Evolutionary conservation across 2,113 vertebrate species (phyloP).

Genomic region (Prunella fulvescens): DNA sequence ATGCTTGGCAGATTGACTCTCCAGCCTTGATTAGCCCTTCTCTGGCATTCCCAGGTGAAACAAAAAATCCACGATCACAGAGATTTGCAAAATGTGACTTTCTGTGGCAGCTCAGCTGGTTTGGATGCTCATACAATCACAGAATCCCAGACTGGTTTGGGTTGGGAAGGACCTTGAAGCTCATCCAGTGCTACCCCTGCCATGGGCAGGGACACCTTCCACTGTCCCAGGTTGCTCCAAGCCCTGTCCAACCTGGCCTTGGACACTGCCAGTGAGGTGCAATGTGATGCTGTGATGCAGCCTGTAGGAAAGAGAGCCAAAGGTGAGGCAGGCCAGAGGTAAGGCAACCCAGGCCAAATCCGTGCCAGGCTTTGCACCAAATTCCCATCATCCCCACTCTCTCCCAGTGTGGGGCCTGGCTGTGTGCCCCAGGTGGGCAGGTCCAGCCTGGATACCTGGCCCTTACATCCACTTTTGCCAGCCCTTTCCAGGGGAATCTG

Average conservation of each 20-base stretch:
- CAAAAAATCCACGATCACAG: not conserved
- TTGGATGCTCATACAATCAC: not conserved
- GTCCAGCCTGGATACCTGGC: not conserved
- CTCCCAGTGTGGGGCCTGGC: rapidly evolving
- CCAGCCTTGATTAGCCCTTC: not conserved
- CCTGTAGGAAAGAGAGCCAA: not conserved
- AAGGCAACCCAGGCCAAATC: not conserved
- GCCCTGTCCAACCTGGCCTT: rapidly evolving
- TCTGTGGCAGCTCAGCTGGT: not conserved
- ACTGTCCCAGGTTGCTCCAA: not conserved
- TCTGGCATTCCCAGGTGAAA: not conserved
- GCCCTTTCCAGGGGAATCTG: not conserved
- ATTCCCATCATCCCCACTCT: rapidly evolving
- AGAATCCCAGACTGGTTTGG: not conserved
- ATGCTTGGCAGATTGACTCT: not conserved
- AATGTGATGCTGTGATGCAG: not conserved
- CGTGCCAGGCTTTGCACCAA: not conserved
- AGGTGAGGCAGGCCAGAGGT: not conserved
- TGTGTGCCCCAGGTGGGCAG: rapidly evolving
- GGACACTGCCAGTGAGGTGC: not conserved
- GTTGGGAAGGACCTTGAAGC: not conserved
- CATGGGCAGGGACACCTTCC: not conserved
- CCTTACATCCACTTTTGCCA: not conserved
- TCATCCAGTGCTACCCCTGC: rapidly evolving
- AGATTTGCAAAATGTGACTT: not conserved